phyloP scores from a whole-genome alignment of 2,113 vertebrate species.

The Chinchilla lanigera region DNA sequence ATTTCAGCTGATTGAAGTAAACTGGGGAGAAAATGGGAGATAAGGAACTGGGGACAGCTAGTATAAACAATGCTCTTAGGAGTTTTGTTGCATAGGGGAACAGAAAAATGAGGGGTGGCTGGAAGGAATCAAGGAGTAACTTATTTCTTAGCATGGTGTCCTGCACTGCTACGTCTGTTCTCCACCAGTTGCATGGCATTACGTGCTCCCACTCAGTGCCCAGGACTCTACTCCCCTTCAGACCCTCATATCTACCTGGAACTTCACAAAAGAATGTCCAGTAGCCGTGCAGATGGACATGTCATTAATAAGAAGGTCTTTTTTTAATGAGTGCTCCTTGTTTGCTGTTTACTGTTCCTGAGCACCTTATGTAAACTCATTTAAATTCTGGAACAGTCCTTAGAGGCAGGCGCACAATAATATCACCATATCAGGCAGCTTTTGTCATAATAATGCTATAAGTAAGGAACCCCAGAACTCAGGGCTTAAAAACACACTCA shows the following conservation, averaged over 20 bases:
- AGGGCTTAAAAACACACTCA: neutral
- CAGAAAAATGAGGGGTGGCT: neutral
- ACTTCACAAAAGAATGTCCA: neutral
- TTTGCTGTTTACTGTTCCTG: neutral
- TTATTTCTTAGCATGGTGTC: neutral
- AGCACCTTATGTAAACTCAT: neutral
- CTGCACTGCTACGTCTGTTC: neutral
- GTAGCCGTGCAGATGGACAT: neutral
- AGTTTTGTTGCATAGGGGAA: neutral
- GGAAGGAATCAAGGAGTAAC: neutral
- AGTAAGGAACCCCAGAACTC: neutral
- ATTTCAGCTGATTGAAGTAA: neutral
- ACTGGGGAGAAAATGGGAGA: neutral
- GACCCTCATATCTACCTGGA: neutral
- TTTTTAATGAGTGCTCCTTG: neutral
- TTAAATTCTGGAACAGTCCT: neutral
- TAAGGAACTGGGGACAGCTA: neutral
- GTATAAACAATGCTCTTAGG: neutral
- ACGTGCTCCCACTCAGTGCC: neutral
- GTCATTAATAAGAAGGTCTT: neutral
- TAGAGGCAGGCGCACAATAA: neutral
- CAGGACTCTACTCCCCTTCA: neutral
- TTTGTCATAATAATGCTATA: neutral
- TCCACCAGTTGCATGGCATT: neutral
- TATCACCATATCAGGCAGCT: neutral